Evolutionary conservation across 23 tunicate genomes (phyloP).

Genomic region (Ciona savignyi): DNA sequence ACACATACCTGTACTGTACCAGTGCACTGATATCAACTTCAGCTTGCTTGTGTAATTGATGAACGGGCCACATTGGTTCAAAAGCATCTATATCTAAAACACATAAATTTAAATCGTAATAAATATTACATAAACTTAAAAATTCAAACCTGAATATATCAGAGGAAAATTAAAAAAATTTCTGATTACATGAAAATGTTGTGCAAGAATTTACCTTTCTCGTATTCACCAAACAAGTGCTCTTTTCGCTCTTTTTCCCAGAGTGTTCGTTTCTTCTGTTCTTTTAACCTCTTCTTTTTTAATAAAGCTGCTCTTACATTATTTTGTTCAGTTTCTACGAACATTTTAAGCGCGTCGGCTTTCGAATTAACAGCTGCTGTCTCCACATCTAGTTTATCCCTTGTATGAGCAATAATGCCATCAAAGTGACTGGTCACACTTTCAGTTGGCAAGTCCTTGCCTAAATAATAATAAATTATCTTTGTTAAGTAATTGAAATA

Average conservation of each 20-base stretch:
- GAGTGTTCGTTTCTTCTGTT: background rate
- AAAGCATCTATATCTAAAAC: slow-evolving; percentile 43
- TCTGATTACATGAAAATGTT: no score
- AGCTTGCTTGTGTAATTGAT: slow-evolving; percentile 60
- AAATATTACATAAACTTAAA: no score
- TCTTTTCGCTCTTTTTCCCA: slow-evolving; percentile 39
- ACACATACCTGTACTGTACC: slow-evolving; percentile 35
- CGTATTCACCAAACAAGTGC: slow-evolving; percentile 35
- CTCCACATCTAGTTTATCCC: background rate
- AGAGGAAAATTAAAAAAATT: no score
- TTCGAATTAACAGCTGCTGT: slow-evolving; percentile 11
- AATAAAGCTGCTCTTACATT: slow-evolving; percentile 21
- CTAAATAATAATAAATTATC: no score
- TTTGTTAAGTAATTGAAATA: no score
- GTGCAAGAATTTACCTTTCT: background rate
- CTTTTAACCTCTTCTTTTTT: slow-evolving; percentile 11
- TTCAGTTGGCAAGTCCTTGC: slow-evolving; percentile 14
- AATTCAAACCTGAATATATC: no score
- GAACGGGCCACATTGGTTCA: slow-evolving; percentile 73
- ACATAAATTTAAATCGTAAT: no score
- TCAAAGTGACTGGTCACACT: slow-evolving; percentile 11
- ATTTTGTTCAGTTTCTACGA: slow-evolving; percentile 44
- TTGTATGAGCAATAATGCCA: background rate
- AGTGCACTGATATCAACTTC: background rate
- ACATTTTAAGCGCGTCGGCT: slow-evolving; percentile 31